phyloP scores from a whole-genome alignment of 2,797 vertebrate species.

The Tenualosa ilisha region DNA sequence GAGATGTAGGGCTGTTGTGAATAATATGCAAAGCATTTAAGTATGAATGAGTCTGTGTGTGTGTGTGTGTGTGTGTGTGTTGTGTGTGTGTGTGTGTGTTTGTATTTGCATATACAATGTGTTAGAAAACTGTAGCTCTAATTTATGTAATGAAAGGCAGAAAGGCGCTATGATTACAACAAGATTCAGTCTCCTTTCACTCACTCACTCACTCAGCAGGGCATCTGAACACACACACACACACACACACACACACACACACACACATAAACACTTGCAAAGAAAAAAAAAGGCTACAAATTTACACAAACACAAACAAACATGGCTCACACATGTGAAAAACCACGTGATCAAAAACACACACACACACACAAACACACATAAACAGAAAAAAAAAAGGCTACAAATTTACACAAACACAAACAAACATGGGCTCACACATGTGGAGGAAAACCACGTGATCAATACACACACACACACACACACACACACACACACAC shows the following conservation, averaged over 20 bases:
- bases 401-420: not conserved
- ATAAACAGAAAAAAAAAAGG: too few species aligned
- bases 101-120: not conserved
- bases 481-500: conserved; percentile 19
- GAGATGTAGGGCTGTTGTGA: conserved; percentile 12
- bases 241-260: not conserved
- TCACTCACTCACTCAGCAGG: not conserved
- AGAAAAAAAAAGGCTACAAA: too few species aligned
- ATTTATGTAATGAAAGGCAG: not conserved
- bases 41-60: conserved; percentile 7
- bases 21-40: conserved; percentile 26
- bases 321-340: not conserved
- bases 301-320: not conserved
- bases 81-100: conserved; percentile 11
- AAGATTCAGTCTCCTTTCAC: not conserved
- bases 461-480: not conserved
- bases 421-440: not conserved
- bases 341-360: not conserved
- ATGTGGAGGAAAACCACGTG: too few species aligned
- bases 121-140: not conserved
- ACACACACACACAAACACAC: not conserved
- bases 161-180: not conserved
- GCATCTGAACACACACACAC: not conserved
- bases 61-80: conserved; percentile 17
- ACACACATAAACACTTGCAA: too few species aligned